Percentiles rank a stretch among this genome's conserved stretches.
phyloP scores from a whole-genome alignment of 2,113 vertebrate genomes.

The Talpa occidentalis region DNA sequence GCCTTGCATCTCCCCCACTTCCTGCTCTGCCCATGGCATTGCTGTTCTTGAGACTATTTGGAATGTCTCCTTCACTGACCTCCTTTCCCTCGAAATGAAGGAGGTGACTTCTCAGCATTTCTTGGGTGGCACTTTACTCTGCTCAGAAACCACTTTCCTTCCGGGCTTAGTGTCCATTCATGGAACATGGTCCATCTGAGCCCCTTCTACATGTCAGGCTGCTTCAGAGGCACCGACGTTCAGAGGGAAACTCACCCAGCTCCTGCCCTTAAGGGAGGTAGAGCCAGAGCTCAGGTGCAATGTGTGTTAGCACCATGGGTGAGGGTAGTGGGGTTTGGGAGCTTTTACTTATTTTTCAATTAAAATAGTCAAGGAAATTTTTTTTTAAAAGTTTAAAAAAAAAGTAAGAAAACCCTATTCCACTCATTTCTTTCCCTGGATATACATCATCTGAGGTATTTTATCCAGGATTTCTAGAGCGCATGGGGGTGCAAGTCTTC shows the following conservation, averaged over 20 bases:
- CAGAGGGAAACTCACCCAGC: not conserved
- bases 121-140: not conserved
- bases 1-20: accelerated
- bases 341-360: not conserved
- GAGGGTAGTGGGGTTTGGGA: not conserved
- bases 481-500: no score
- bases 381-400: not conserved
- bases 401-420: not conserved
- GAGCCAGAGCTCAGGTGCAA: accelerated
- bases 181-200: not conserved
- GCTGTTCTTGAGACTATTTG: not conserved
- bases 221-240: not conserved
- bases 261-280: not conserved
- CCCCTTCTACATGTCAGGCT: not conserved
- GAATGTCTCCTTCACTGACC: not conserved
- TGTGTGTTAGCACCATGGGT: not conserved
- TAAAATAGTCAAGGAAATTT: not conserved
- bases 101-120: not conserved
- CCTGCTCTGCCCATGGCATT: accelerated
- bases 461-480: not conserved
- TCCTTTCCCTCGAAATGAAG: not conserved
- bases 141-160: not conserved
- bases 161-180: no score
- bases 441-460: not conserved
- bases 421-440: not conserved